Conservation (phyloP, 2,888 invertebrate genomes). For the Nephrotoma guestfalica region DNA sequence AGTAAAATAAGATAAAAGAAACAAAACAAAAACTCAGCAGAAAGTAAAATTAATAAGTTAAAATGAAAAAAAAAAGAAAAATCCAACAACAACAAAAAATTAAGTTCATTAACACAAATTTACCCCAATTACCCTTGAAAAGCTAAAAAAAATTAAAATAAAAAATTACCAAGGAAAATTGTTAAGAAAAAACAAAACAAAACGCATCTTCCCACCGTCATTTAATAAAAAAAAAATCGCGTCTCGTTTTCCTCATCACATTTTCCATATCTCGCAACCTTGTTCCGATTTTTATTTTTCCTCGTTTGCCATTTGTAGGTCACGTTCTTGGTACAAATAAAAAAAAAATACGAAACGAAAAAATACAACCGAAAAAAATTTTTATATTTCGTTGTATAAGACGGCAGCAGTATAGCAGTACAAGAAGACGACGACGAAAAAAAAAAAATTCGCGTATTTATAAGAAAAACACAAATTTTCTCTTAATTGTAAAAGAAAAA, state of each 20-base stretch:
- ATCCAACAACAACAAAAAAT: neutral
- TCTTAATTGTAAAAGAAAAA: neutral
- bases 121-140: neutral
- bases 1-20: neutral
- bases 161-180: neutral
- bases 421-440: neutral
- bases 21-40: neutral
- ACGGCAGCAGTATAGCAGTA: neutral
- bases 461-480: neutral
- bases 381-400: neutral
- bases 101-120: neutral
- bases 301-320: neutral
- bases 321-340: neutral
- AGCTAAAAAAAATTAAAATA: neutral
- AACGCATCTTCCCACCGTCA: neutral
- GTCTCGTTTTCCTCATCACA: neutral
- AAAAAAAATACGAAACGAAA: neutral
- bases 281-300: neutral
- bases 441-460: neutral
- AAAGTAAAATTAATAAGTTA: neutral
- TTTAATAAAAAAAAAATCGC: neutral
- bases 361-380: neutral
- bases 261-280: neutral
- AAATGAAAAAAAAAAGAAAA: neutral
- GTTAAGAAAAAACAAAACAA: neutral